phyloP scores from a whole-genome alignment of 2,113 vertebrate genomes.

The Nanger granti region DNA sequence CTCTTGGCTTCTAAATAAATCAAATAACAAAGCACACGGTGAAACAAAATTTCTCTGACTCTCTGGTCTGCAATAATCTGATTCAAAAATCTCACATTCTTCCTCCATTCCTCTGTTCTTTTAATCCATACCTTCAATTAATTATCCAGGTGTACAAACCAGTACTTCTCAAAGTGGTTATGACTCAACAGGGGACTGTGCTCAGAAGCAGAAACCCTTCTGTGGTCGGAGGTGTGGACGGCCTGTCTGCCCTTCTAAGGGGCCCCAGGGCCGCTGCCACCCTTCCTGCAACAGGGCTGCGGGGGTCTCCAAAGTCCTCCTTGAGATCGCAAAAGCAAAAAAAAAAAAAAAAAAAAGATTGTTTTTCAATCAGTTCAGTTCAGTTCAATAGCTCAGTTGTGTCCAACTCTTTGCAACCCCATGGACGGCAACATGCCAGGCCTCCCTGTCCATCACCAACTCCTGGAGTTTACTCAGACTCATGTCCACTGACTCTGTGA shows the following conservation, averaged over 20 bases:
- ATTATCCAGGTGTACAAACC: neutral
- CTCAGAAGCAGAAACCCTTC: neutral
- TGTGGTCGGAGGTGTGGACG: neutral
- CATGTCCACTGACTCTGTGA: neutral
- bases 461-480: neutral
- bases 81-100: neutral
- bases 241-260: too few species aligned
- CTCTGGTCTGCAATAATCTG: neutral
- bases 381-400: neutral
- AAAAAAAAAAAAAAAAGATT: neutral
- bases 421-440: neutral
- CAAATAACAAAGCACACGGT: neutral
- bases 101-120: neutral
- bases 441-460: neutral
- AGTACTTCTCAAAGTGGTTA: neutral
- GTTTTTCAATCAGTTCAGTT: neutral
- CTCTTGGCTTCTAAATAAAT: neutral
- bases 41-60: neutral
- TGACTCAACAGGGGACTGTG: neutral
- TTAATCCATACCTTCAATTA: neutral
- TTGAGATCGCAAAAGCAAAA: neutral
- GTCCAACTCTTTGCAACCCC: neutral
- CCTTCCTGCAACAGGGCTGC: fast-evolving
- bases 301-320: neutral
- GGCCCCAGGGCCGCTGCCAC: fast-evolving